Evolutionary conservation across 2,113 vertebrate species (phyloP), one percentile per base, ranked within the genome.

Genomic region (Phylloscopus trochiloides): DNA sequence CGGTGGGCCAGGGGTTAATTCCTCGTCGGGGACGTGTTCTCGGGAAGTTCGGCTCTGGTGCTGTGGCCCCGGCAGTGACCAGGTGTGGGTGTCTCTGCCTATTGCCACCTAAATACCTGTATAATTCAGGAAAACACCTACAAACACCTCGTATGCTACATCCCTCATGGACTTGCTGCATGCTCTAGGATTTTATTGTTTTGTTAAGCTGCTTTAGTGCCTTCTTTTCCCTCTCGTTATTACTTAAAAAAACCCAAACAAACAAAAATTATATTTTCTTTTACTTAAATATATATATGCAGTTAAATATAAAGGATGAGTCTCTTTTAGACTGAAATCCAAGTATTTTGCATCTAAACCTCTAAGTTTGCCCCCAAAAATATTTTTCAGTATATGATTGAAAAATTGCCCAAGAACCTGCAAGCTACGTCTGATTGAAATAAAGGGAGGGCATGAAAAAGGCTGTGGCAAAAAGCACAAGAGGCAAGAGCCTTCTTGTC

Each of bases 11-110:
- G n/a, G 21, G 12, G 36, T 81, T 54, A 24, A 22, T 43, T 20
- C 9, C 19, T 14, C 4, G 0, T 10, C 6, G 5, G 57, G 61
- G 28, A 15, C 1, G 4, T 0, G 8, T 16, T 36, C 7, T 28
- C 5, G 58, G 67, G 8, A 55, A 72, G 19, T 14, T 36, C 21
- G 16, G 11, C 14, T 18, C 31, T 43, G 2, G 0, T 14, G 11
- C 16, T 18, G 20, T 19, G 17, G 18, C 22, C 34, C 16, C 7
- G 10, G 42, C 25, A 9, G 20, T 9, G 29, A 29, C 12, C 12
- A 2, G 9, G 9, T 31, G 17, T 1, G 17, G 10, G 6, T 42
- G 17, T 12, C 13, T 15, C 34, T 18, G 5, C 7, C 47, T 25
- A 31, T 16, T 40, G 42, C 38, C 51, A 15, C 36, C 29, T 13